Conservation (phyloP, 53 echinoderm and acorn worm species). For the Astropecten irregularis region DNA sequence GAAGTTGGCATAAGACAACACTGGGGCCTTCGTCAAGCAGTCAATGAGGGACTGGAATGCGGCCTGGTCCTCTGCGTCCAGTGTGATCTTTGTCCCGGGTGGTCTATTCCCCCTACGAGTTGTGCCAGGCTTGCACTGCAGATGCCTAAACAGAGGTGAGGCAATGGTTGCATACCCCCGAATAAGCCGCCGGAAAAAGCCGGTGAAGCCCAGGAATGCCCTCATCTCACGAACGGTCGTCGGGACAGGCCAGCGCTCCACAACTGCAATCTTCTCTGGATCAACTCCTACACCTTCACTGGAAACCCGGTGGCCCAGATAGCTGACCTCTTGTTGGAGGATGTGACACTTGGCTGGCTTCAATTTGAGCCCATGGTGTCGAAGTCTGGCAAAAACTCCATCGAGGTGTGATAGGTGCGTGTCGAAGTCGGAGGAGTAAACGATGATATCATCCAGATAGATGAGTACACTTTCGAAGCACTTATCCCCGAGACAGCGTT, state of each 20-base stretch:
- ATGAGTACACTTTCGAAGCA: slow-evolving; percentile 47
- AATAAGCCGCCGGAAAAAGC: slow-evolving; percentile 65
- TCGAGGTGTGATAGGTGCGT: slow-evolving; percentile 30
- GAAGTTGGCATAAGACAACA: slow-evolving; percentile 57
- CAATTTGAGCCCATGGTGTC: slow-evolving; percentile 59
- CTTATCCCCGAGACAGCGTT: slow-evolving; percentile 50
- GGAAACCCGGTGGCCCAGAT: slow-evolving; percentile 60
- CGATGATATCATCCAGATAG: slow-evolving; percentile 49
- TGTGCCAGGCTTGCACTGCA: background rate
- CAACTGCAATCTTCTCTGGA: slow-evolving; percentile 66
- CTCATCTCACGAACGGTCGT: slow-evolving; percentile 50
- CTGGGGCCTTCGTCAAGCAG: slow-evolving; percentile 34
- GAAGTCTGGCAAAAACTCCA: slow-evolving; percentile 33
- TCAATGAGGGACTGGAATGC: slow-evolving; percentile 45
- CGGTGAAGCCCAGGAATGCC: slow-evolving; percentile 61
- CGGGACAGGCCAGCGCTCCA: no score
- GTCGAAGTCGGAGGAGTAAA: slow-evolving; percentile 40
- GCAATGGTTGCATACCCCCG: slow-evolving; percentile 61
- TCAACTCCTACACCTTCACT: slow-evolving; percentile 49
- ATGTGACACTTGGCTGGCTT: slow-evolving; percentile 69
- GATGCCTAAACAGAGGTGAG: slow-evolving; percentile 40
- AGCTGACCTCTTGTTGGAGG: slow-evolving; percentile 49
- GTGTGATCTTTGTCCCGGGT: background rate
- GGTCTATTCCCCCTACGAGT: background rate
- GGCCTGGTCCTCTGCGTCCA: background rate